A percentile compares a stretch with the other conserved stretches of the same genome.
Conservation (phyloP, 2,888 invertebrate genomes). For the Dioctria rufipes region DNA sequence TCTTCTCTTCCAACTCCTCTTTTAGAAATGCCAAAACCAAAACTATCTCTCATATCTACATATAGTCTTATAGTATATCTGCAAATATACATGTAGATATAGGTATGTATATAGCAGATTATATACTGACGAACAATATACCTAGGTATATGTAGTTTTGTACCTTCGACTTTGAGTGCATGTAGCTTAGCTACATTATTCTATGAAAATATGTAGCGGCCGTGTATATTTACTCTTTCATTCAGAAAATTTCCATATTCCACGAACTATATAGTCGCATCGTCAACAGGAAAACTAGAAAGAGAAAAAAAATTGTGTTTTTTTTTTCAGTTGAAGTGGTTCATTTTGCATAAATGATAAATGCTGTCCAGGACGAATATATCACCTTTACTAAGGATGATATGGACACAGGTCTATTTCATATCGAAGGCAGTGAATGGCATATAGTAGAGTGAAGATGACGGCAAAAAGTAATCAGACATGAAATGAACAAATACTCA, state of each 20-base stretch:
- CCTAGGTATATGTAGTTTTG: no score
- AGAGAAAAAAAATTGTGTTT: constrained; percentile 23
- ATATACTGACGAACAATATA: background rate
- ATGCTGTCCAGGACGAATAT: constrained; percentile 51
- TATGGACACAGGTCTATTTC: constrained; percentile 3
- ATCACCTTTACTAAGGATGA: constrained; percentile 29
- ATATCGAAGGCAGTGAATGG: background rate
- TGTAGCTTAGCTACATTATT: background rate
- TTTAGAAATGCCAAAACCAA: constrained; percentile 3
- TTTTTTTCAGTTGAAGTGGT: background rate
- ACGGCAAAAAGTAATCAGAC: constrained; percentile 52
- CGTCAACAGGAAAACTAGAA: constrained; percentile 23
- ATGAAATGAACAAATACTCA: constrained; percentile 50
- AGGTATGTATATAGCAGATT: constrained; percentile 1
- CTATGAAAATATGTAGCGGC: background rate
- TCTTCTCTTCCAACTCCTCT: background rate
- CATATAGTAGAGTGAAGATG: constrained; percentile 1
- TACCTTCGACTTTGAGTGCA: no score
- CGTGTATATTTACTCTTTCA: background rate
- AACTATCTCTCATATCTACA: no score
- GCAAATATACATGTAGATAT: no score
- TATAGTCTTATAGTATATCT: no score
- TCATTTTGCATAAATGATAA: constrained; percentile 53
- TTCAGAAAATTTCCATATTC: constrained; percentile 44
- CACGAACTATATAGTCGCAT: constrained; percentile 28